Evolutionary conservation across 2,888 invertebrate genomes (phyloP), one percentile per base, ranked within the genome.

Genomic region (Diplazon laetatorius): DNA sequence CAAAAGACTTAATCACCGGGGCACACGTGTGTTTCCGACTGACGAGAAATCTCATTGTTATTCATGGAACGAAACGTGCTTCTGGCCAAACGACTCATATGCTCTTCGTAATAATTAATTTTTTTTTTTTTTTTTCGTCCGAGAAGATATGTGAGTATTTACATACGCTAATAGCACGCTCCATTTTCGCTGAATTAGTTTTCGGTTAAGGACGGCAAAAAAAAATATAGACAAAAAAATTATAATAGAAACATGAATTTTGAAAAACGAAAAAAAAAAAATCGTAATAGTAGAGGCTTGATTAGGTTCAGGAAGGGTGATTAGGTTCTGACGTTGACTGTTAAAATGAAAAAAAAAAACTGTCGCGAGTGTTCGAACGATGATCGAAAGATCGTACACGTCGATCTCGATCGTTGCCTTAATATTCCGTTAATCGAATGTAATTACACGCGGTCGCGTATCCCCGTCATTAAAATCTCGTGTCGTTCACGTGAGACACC

Each of bases 61-160:
- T 87, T 85, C 87, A 87, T 84, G 85, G 81, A 84, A 82, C 83
- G 82, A 72, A 76, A 77, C 78, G 81, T 57, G 80, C 78, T 73
- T 72, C 80, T 73, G 78, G 63, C 68, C n/a, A 78, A 80, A 80
- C 80, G 82, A 82, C 77, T n/a, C n/a, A n/a, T n/a, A n/a, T n/a
- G n/a, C 69, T 70, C 74, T 76, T 46, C 63, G 55, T 73, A 80
- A 81, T 87, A 88, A 88, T 88, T 87, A 85, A 87, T 88, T 86
- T n/a, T n/a, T n/a, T n/a, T n/a, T n/a, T n/a, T n/a, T n/a, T n/a
- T n/a, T n/a, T n/a, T 83, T 82, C 79, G 82, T 85, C 80, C 80
- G 52, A 80, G 76, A 79, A n/a, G 77, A 83, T 73, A 83, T 82
- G 82, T 85, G 85, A 83, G 83, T 83, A 82, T 87, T 88, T 86